These are phyloP conservation scores for Acridotheres tristis DNA, from an alignment of 2,797 vertebrate genomes.

Conservation along the genomic window DNA sequence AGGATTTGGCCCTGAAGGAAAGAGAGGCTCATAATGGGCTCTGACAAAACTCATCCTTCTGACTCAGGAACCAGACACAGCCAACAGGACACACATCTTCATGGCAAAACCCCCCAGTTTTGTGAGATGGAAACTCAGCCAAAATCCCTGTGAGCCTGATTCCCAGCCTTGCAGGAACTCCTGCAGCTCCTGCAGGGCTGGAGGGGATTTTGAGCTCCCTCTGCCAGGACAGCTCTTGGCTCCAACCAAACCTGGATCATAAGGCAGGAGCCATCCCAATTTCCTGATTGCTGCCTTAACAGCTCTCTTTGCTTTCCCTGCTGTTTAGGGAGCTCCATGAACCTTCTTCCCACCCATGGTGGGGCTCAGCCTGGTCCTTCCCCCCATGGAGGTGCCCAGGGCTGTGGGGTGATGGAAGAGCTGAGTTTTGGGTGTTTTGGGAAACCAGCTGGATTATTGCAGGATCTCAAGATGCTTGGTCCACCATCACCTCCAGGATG, in stretches of 20 bases:
- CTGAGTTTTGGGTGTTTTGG: neutral
- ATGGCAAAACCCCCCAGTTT: neutral
- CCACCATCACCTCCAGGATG: neutral
- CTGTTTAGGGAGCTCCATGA: neutral
- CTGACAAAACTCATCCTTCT: neutral
- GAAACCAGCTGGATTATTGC: neutral
- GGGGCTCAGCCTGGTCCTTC: neutral
- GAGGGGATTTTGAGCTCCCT: neutral
- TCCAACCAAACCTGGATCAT: neutral
- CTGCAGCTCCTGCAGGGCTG: neutral
- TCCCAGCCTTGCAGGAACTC: neutral
- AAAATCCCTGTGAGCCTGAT: neutral
- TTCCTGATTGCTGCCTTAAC: neutral
- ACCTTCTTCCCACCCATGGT: neutral
- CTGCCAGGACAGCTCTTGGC: neutral
- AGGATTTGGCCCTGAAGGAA: neutral
- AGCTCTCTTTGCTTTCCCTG: neutral
- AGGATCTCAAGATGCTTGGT: neutral
- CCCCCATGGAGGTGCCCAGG: neutral
- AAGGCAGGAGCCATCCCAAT: neutral
- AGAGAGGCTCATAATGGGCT: neutral
- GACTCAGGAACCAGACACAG: neutral
- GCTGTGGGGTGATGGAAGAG: neutral
- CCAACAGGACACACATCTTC: neutral
- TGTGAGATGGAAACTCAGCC: neutral